Base-by-base conservation (phyloP, 2,888 invertebrate species). In the Caenorhabditis plicata region DNA sequence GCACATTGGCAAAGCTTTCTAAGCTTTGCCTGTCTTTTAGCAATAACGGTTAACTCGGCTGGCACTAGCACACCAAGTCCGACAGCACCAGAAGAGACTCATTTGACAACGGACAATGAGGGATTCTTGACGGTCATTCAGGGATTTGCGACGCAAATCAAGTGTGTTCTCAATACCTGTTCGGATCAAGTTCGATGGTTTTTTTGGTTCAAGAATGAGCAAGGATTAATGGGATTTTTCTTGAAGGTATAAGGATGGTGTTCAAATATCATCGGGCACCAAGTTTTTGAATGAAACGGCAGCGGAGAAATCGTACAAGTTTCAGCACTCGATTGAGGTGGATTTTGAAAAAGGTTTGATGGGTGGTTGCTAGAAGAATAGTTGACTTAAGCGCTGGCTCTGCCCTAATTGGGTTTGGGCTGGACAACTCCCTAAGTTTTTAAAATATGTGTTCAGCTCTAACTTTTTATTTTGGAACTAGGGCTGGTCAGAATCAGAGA, bases 231-330 rank as follows among this genome's bases (percentile, higher is more conserved):
- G n/a, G n/a, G n/a, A n/a, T n/a, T n/a, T n/a, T n/a, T n/a, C n/a
- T n/a, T n/a, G n/a, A n/a, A n/a, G n/a, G n/a, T 77, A 65, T 49
- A 78, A 78, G 33, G 74, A 78, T 41, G 78, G 75, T 32, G 40
- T 65, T 22, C 60, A 75, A 15, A 35, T 78, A 2, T 78, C 74
- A 33, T 65, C 74, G 43, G 78, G 77, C 38, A 71, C 75, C 1
- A 45, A 74, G 19, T 75, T 78, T 38, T 38, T 65, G 17, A 66
- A 73, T 11, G 56, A 65, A 11, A 70, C 75, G 29, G 33, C 51
- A 3, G 36, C 46, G 4, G 58, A 58, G 22, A 57, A 58, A 5
- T 56, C 71, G n/a, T 73, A 71, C 42, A 64, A 76, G 39, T 50
- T 78, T 4, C 71, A 75, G 40, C 67, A 71, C 33, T 56, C 69